Evolutionary conservation across 2,113 vertebrate genomes (phyloP), one percentile per base, ranked within the genome.

Genomic region (Jaculus jaculus): DNA sequence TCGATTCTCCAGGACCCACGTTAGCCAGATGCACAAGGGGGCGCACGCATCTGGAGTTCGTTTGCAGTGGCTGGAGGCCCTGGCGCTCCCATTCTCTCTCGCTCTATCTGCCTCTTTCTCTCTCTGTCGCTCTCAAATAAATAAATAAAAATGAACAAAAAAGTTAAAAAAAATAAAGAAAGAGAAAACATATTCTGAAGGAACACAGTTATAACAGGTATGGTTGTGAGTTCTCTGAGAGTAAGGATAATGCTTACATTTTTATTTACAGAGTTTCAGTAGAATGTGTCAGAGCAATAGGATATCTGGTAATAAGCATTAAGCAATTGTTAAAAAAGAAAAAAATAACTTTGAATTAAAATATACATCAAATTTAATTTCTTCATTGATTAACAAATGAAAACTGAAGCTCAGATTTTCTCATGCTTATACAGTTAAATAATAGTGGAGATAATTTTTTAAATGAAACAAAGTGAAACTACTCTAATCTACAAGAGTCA

Each of bases 111-210:
- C n/a, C n/a, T n/a, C n/a, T n/a, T n/a, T n/a, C n/a, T n/a, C n/a
- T n/a, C n/a, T n/a, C n/a, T n/a, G n/a, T n/a, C n/a, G n/a, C n/a
- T n/a, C n/a, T n/a, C n/a, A n/a, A n/a, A n/a, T n/a, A n/a, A n/a
- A n/a, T n/a, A n/a, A n/a, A n/a, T n/a, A n/a, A n/a, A n/a, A n/a
- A n/a, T n/a, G n/a, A n/a, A n/a, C n/a, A n/a, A n/a, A n/a, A n/a
- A n/a, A n/a, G n/a, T n/a, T n/a, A n/a, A n/a, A n/a, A n/a, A n/a
- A n/a, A n/a, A n/a, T n/a, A n/a, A n/a, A n/a, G n/a, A n/a, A 6
- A 47, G 42, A 94, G 51, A 90, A 89, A 77, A 78, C 65, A 54
- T 20, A 84, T 87, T 84, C 39, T 73, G 24, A 90, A 92, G n/a
- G 12, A 74, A 72, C 4, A 28, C 12, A 65, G 8, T 17, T 93